A percentile compares a stretch with the other conserved stretches of the same genome.
phyloP scores from a whole-genome alignment of 2,113 vertebrate species.

The Pterocles gutturalis region DNA sequence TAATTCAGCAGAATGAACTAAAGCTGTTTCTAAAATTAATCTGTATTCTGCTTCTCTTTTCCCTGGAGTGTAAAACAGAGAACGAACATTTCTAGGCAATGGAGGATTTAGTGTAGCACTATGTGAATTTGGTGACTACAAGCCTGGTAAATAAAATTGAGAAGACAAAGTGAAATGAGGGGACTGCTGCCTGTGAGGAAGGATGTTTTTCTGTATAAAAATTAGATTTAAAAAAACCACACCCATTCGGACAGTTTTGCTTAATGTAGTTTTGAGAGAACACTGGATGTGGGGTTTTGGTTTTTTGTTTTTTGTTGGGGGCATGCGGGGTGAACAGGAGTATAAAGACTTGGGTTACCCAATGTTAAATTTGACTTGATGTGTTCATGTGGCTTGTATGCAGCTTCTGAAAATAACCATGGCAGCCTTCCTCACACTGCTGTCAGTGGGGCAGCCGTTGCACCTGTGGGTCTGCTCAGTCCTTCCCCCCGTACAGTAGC shows the following conservation, averaged over 20 bases:
- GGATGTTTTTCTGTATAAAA: background rate
- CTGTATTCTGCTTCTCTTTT: background rate
- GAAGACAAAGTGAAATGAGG: background rate
- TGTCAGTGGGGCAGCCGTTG: conserved; percentile 23
- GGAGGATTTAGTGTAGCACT: background rate
- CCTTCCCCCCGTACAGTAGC: background rate
- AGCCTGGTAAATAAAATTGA: background rate
- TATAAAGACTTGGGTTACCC: background rate
- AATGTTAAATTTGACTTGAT: background rate
- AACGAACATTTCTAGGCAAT: background rate
- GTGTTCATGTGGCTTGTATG: background rate
- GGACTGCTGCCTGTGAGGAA: background rate
- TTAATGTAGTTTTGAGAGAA: background rate
- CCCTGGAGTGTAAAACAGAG: background rate
- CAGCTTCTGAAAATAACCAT: conserved; percentile 14
- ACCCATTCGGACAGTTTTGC: background rate
- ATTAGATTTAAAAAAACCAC: background rate
- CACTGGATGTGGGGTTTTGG: background rate
- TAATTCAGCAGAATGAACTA: background rate
- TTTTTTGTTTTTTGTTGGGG: no score
- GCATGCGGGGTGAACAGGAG: no score
- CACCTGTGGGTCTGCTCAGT: conserved; percentile 26
- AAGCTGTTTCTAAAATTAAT: background rate
- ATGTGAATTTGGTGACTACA: accelerated
- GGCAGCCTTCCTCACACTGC: background rate